These are phyloP conservation scores for Neoitamus cyanurus DNA, from an alignment of 2,888 invertebrate genomes.

Conservation along the genomic window DNA sequence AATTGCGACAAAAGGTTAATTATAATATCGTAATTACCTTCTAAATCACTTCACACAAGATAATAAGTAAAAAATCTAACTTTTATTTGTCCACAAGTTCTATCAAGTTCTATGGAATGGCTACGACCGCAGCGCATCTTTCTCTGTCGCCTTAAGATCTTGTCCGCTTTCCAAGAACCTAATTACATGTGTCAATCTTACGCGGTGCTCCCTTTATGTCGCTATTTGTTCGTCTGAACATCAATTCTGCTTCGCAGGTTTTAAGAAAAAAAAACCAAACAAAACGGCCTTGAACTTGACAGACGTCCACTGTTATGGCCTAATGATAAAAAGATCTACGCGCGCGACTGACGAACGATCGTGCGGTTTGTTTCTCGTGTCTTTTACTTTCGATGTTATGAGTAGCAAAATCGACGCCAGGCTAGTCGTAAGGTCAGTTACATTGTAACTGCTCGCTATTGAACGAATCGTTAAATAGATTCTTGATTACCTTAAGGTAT, in stretches of 20 bases:
- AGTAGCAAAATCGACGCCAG: neutral
- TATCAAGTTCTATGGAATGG: neutral
- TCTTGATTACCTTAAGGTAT: neutral
- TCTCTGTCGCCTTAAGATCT: neutral
- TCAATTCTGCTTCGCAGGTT: neutral
- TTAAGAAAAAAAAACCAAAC: neutral
- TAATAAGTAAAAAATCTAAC: neutral
- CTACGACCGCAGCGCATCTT: neutral
- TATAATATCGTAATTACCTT: neutral
- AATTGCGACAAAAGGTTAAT: neutral
- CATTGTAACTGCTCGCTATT: neutral
- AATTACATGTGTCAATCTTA: neutral
- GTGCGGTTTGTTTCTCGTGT: neutral
- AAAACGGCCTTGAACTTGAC: neutral
- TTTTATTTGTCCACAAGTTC: neutral
- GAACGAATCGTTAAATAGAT: neutral
- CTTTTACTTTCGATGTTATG: neutral
- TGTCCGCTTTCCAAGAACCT: neutral
- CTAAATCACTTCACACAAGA: neutral
- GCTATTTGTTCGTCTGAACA: neutral
- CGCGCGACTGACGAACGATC: neutral
- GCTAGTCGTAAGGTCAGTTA: neutral
- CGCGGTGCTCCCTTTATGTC: neutral
- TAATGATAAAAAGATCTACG: neutral
- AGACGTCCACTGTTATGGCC: neutral